A percentile compares a stretch with the other conserved stretches of the same genome.
phyloP scores from a whole-genome alignment of 2,888 invertebrate genomes.

The Sinhomidia bicolor region DNA sequence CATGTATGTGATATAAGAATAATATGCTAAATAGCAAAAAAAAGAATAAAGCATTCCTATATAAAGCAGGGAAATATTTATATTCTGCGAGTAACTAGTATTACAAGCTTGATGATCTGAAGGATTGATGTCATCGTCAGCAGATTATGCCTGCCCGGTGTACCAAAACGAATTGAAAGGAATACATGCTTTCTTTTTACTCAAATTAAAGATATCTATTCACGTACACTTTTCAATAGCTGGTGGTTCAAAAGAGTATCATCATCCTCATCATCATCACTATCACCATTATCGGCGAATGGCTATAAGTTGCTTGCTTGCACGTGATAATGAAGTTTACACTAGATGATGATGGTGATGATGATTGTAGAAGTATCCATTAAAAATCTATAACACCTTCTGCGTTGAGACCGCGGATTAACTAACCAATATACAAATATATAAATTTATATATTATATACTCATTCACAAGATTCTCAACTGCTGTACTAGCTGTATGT shows the following conservation, averaged over 20 bases:
- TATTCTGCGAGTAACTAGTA: too few relatives aligned
- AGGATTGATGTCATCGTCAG: conserved; percentile 64
- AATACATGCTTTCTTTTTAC: conserved; percentile 50
- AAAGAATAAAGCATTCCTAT: not conserved
- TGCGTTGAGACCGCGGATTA: not conserved
- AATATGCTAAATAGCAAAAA: not conserved
- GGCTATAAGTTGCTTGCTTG: not conserved
- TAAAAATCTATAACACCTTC: not conserved
- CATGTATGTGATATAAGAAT: not conserved
- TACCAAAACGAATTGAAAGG: conserved; percentile 57
- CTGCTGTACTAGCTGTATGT: too few relatives aligned
- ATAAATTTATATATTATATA: not conserved
- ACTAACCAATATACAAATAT: not conserved
- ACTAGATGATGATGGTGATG: too few relatives aligned
- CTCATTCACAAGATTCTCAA: not conserved
- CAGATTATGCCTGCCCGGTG: conserved; percentile 28
- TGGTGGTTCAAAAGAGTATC: conserved; percentile 4
- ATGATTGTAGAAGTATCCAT: not conserved
- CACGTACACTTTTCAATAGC: not conserved
- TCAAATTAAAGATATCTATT: conserved; percentile 15
- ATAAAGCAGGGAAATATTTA: not conserved
- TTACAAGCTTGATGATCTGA: conserved; percentile 20
- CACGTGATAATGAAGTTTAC: conserved; percentile 54
- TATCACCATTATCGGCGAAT: not conserved
- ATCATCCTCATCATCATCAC: too few relatives aligned